Evolutionary conservation across 53 echinoderm and acorn worm species (phyloP), one percentile per base, ranked within the genome.

Genomic region (Astropecten irregularis): DNA sequence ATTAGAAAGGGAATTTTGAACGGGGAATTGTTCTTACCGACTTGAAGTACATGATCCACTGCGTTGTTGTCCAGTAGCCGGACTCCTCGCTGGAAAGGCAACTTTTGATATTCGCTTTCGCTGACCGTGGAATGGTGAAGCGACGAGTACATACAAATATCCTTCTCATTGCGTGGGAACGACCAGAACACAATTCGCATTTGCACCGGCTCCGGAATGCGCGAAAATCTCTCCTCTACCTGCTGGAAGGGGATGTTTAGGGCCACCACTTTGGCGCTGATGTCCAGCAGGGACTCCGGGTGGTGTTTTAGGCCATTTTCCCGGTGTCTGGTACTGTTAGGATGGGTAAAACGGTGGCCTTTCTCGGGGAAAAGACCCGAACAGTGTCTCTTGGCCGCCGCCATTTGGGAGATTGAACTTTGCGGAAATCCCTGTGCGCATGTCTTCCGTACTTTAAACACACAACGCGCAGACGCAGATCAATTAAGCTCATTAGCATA

Each of bases 141-240:
- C 36, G 99, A 99, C 69, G 99, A 99, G 90, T 99, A 99, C 99
- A 99, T 99, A 83, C 99, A 99, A 72, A 99, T 99, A 88, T 99
- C 99, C 92, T 99, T 99, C 40, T 99, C 99, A 83, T 99, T 99
- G 61, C 99, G 90, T 59, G 99, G 99, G 70, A 99, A 99, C 57
- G 99, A 99, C 99, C 99, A 99, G 83, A 90, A 99, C 68, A 99
- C 95, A 83, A 99, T 99, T 88, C 92, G 90, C 77, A 90, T 99
- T 84, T 99, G 99, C 49, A 99, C 99, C 48, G 99, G 99, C 87
- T 99, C 99, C 59, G 99, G 99, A 85, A 99, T 99, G 46, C 99
- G 92, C 59, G 99, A 99, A 95, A 92, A 99, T 71, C 99, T 84
- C 73, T 99, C 99, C 48, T 99, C 99, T 71, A 99, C 99, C 88